phyloP scores from a whole-genome alignment of 1,140 invertebrate genomes.

The Vanessa atalanta region DNA sequence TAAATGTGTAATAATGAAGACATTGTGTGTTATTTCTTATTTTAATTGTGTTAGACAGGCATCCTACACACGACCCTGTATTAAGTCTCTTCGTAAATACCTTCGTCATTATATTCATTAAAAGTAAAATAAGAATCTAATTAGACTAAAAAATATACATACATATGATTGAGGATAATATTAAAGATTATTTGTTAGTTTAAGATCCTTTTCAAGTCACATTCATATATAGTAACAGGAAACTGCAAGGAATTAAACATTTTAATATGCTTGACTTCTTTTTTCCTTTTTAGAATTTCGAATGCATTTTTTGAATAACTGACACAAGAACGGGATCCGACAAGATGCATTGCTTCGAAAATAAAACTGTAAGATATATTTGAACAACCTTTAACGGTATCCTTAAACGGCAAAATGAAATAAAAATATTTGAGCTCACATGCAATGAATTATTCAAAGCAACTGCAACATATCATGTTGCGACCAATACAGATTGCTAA shows the following conservation, averaged over 20 bases:
- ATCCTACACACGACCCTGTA: no score
- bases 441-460: conserved; percentile 51
- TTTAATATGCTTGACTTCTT: not conserved
- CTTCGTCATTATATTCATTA: no score
- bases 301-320: not conserved
- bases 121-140: not conserved
- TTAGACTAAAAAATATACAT: not conserved
- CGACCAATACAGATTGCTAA: conserved; percentile 32
- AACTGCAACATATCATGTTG: conserved; percentile 13
- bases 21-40: no score
- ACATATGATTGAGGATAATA: not conserved
- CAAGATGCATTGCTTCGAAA: conserved; percentile 34
- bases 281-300: conserved; percentile 1
- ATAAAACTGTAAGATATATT: conserved; percentile 37
- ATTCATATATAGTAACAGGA: not conserved
- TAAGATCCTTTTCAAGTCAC: not conserved
- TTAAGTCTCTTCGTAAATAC: no score
- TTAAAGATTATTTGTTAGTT: not conserved
- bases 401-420: conserved; percentile 33
- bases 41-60: no score
- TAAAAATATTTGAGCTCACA: conserved; percentile 30
- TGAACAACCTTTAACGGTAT: conserved; percentile 43
- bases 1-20: no score
- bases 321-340: conserved; percentile 37
- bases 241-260: not conserved